Conservation (phyloP, 2,888 invertebrate species). For the Argynnis bischoffii region DNA sequence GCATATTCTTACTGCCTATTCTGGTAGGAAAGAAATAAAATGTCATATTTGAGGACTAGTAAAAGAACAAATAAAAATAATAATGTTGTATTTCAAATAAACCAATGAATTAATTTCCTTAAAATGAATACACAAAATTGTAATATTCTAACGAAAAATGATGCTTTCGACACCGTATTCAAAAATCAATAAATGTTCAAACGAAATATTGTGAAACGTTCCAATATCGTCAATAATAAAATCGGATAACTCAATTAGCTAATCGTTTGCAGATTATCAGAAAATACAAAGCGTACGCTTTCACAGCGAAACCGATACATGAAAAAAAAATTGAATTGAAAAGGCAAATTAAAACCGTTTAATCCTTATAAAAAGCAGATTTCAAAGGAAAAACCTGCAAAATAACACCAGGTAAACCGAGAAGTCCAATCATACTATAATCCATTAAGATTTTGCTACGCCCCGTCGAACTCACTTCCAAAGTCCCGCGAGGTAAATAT, state of each 20-base stretch:
- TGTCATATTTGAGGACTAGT: too few species aligned
- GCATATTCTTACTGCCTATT: too few species aligned
- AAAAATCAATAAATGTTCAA: not conserved
- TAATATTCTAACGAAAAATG: too few species aligned
- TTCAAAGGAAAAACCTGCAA: constrained; percentile 55
- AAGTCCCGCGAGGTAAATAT: constrained; percentile 80
- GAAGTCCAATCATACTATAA: constrained; percentile 77
- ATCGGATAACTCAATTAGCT: constrained; percentile 33
- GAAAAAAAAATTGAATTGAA: constrained; percentile 59
- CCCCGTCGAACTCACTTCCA: constrained; percentile 74
- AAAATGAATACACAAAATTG: too few species aligned
- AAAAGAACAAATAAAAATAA: too few species aligned
- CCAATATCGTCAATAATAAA: constrained; percentile 27
- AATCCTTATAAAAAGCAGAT: constrained; percentile 59
- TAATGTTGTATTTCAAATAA: too few species aligned
- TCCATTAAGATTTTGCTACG: constrained; percentile 79
- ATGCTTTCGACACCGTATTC: not conserved
- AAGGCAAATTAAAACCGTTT: constrained; percentile 50
- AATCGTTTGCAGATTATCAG: constrained; percentile 36
- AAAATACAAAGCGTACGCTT: constrained; percentile 43
- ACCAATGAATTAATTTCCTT: too few species aligned
- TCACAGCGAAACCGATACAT: constrained; percentile 17
- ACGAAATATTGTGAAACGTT: constrained; percentile 15
- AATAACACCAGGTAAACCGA: constrained; percentile 69
- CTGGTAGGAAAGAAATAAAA: too few species aligned